Base-by-base conservation (phyloP, 1,140 invertebrate species). In the Hypsibius dujardini region DNA sequence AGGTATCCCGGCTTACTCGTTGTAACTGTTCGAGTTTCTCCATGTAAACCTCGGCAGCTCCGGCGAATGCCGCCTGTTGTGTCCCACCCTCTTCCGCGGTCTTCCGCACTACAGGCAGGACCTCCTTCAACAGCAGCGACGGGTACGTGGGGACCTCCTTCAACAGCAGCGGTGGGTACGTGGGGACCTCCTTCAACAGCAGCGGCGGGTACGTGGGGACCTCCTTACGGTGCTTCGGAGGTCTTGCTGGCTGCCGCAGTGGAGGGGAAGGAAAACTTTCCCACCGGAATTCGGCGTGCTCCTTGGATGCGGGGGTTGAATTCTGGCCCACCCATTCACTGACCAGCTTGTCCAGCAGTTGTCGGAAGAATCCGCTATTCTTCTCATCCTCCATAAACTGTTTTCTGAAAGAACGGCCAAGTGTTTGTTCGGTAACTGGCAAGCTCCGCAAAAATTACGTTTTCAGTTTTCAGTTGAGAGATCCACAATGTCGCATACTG, bases 361-460 rank as follows among this genome's bases (percentile, higher is more conserved):
- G 7, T n/a, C n/a, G 7, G 50, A 56, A 56, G n/a, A 56, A 56
- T 56, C 50, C 50, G 50, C 50, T 56, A n/a, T 7, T 56, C n/a
- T n/a, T 56, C n/a, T 56, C 50, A 56, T 56, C 50, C n/a, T 56
- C 50, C 50, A 56, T 7, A 56, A 56, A 56, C 50, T 56, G 50
- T 56, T 56, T 56, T n/a, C 50, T 56, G 50, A 56, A 56, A n/a
- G 50, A 56, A 56, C 7, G 50, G 50, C n/a, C 50, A 56, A 56
- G n/a, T 56, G 7, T 56, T 7, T 56, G 7, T 56, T 56, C 7
- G n/a, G 50, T 56, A 56, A 56, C 50, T 56, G 50, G 7, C 7
- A 56, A 56, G 7, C n/a, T 56, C 7, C 50, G n/a, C 7, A 7
- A 7, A 56, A 56, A 56, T n/a, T 56, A 56, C 7, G 50, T 56